Percentiles rank a stretch among this genome's conserved stretches.
phyloP scores from a whole-genome alignment of 2,113 vertebrate genomes.

The Campylomormyrus tamandua region DNA sequence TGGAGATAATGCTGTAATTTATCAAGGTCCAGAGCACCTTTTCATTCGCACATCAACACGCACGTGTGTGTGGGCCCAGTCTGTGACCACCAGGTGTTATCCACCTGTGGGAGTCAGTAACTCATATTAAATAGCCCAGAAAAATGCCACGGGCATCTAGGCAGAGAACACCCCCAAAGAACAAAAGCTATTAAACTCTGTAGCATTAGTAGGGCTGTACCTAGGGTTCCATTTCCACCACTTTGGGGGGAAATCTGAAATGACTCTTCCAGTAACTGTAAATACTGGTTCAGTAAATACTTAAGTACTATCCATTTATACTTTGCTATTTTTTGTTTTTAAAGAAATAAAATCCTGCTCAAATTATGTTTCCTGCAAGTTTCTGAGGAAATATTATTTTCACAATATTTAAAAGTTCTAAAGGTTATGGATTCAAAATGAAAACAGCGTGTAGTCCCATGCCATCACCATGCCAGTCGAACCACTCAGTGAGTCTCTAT shows the following conservation, averaged over 20 bases:
- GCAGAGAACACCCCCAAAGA: neutral
- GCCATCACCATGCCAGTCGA: neutral
- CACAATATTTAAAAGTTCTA: neutral
- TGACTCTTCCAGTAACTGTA: neutral
- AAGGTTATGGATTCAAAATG: neutral
- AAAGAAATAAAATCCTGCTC: neutral
- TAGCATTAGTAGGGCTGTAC: neutral
- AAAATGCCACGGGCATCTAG: neutral
- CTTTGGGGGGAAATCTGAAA: neutral
- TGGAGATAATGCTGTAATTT: neutral
- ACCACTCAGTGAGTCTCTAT: neutral
- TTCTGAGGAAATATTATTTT: neutral
- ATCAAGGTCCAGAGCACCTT: neutral
- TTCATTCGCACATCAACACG: neutral
- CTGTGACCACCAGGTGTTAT: neutral
- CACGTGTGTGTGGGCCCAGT: neutral
- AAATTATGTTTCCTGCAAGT: neutral
- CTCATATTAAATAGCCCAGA: neutral
- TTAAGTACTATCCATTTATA: neutral
- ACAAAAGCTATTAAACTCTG: neutral
- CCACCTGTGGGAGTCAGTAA: neutral
- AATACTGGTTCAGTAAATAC: neutral
- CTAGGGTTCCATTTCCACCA: neutral
- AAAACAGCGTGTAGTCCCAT: neutral
- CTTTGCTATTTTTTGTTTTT: neutral